Evolutionary conservation across 1,140 invertebrate species (phyloP).

Genomic region (Brachionus angularis): DNA sequence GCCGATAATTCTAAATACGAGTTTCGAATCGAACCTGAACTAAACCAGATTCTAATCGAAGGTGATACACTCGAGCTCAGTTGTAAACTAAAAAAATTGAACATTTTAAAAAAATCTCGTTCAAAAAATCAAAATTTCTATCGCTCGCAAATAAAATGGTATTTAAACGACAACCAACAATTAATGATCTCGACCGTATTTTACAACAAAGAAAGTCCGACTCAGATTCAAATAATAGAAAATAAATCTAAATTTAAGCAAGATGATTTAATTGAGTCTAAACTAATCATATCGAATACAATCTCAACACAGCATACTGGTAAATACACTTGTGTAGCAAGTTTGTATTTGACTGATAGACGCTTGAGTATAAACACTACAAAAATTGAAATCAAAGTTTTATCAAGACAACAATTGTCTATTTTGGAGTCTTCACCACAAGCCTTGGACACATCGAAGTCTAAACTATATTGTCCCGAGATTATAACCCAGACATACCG

Average conservation of each 20-base stretch:
- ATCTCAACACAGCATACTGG: conserved; percentile 22
- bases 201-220: conserved; percentile 21
- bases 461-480: conserved; percentile 7
- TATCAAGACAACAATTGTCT: conserved; percentile 8
- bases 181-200: conserved; percentile 24
- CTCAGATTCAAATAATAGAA: conserved; percentile 37
- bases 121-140: background rate
- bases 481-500: conserved; percentile 24
- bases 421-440: conserved; percentile 6
- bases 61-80: conserved; percentile 24
- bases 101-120: conserved; percentile 17
- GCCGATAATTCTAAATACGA: conserved; percentile 23
- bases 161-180: conserved; percentile 14
- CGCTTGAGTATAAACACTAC: background rate
- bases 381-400: conserved; percentile 14
- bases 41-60: conserved; percentile 39
- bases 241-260: conserved; percentile 21
- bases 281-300: conserved; percentile 18
- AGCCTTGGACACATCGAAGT: background rate
- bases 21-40: conserved; percentile 17
- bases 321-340: conserved; percentile 34
- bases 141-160: conserved; percentile 37
- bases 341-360: conserved; percentile 9
- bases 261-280: conserved; percentile 24
- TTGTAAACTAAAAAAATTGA: conserved; percentile 29